phyloP scores from a whole-genome alignment of 2,797 vertebrate species.

The Toxotes lorentzi region DNA sequence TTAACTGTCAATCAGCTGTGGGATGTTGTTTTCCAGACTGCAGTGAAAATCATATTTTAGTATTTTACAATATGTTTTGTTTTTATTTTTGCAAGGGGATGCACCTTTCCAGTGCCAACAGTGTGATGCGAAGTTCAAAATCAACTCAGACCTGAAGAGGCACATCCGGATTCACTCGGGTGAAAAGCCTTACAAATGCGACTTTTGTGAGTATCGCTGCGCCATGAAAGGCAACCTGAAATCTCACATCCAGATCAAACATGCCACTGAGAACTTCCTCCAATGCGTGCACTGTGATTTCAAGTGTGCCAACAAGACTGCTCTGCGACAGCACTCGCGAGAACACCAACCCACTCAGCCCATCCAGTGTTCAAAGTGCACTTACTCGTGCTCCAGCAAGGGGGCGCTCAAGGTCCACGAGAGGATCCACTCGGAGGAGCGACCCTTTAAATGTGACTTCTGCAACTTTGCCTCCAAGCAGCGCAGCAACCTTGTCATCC shows the following conservation, averaged over 20 bases:
- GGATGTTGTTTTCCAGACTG: background rate
- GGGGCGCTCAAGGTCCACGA: slow-evolving; percentile 94
- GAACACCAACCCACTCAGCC: slow-evolving; percentile 92
- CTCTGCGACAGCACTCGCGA: slow-evolving; percentile 92
- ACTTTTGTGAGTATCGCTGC: slow-evolving; percentile 95
- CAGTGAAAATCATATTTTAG: slow-evolving; percentile 15
- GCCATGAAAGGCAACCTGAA: slow-evolving; percentile 99
- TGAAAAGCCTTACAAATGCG: slow-evolving; percentile 97
- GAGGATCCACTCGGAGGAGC: slow-evolving; percentile 93
- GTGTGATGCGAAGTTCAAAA: slow-evolving; percentile 98
- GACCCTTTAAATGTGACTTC: slow-evolving; percentile 92
- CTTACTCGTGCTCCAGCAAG: slow-evolving; percentile 94
- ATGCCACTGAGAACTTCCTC: slow-evolving; percentile 88
- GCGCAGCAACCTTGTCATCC: slow-evolving; percentile 95
- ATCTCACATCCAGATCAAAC: slow-evolving; percentile 95
- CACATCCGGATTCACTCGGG: slow-evolving; percentile 97
- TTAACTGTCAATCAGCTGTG: background rate
- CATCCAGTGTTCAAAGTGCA: slow-evolving; percentile 91
- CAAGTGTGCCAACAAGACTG: slow-evolving; percentile 92
- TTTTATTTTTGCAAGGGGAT: slow-evolving; percentile 85
- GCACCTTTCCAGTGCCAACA: slow-evolving; percentile 97
- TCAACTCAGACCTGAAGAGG: slow-evolving; percentile 98
- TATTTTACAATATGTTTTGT: background rate
- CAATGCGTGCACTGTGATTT: slow-evolving; percentile 92
- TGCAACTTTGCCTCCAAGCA: slow-evolving; percentile 96